Percentiles rank a stretch among this genome's conserved stretches.
phyloP scores from a whole-genome alignment of 1,140 invertebrate species.

The Cepaea nemoralis region DNA sequence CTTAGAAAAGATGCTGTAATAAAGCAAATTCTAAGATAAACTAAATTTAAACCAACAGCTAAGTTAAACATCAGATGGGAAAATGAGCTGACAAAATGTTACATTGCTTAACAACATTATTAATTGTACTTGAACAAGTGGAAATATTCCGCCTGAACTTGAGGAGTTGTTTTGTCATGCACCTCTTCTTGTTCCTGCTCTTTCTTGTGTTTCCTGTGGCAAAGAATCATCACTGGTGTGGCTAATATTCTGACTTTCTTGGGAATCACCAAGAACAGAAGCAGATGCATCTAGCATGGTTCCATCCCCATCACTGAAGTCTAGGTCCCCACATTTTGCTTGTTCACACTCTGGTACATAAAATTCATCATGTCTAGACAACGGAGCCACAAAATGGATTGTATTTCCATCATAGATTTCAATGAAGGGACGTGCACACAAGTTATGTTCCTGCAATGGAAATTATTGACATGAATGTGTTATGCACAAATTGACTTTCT shows the following conservation, averaged over 20 bases:
- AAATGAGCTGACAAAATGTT: too few species aligned
- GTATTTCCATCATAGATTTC: slow-evolving; percentile 71
- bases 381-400: slow-evolving; percentile 72
- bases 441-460: slow-evolving; percentile 67
- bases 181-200: not conserved
- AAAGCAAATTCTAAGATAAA: too few species aligned
- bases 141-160: too few species aligned
- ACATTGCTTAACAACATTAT: too few species aligned
- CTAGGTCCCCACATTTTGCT: too few species aligned
- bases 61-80: too few species aligned
- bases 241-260: slow-evolving; percentile 3
- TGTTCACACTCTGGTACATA: slow-evolving; percentile 71
- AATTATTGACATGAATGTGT: too few species aligned
- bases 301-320: slow-evolving; percentile 1
- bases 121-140: too few species aligned
- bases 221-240: not conserved
- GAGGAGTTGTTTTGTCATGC: not conserved
- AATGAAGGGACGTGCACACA: slow-evolving; percentile 73
- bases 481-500: too few species aligned
- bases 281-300: slow-evolving; percentile 4
- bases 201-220: not conserved
- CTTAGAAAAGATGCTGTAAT: too few species aligned
- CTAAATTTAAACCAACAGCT: too few species aligned
- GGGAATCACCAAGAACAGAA: not conserved
- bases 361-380: slow-evolving; percentile 73